These are phyloP conservation scores for Graptemys geographica DNA, from an alignment of 2,797 vertebrate genomes.

Conservation along the genomic window DNA sequence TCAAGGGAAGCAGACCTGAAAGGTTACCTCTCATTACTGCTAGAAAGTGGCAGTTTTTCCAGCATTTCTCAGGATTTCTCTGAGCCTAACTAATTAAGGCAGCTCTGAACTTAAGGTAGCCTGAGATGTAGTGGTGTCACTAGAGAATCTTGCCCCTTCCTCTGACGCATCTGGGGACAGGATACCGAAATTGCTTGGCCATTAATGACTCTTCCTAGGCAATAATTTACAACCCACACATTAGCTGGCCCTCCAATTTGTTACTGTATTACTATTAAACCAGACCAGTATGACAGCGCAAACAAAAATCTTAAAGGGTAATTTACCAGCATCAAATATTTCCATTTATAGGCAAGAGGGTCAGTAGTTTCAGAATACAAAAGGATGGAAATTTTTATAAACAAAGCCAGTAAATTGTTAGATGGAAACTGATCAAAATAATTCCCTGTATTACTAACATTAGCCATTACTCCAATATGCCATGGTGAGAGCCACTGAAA, in stretches of 20 bases:
- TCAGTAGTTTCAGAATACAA: background rate
- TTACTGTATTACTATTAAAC: background rate
- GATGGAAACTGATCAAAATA: background rate
- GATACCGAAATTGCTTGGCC: background rate
- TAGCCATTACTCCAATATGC: background rate
- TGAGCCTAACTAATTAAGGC: background rate
- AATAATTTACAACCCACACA: background rate
- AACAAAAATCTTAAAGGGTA: background rate
- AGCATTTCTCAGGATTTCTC: background rate
- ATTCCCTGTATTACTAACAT: constrained; percentile 35
- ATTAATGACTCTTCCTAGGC: background rate
- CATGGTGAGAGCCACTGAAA: background rate
- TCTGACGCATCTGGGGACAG: background rate
- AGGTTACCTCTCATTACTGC: background rate
- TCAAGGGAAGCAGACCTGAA: background rate
- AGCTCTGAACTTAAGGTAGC: background rate
- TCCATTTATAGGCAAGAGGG: background rate
- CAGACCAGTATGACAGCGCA: background rate
- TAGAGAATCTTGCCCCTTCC: background rate
- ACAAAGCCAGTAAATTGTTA: background rate
- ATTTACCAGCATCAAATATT: background rate
- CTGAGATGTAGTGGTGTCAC: background rate
- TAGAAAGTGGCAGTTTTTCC: background rate
- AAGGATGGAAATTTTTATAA: background rate
- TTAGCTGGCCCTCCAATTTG: background rate